Evolutionary conservation across 2,113 vertebrate species (phyloP).

Genomic region (Ciconia stormi): DNA sequence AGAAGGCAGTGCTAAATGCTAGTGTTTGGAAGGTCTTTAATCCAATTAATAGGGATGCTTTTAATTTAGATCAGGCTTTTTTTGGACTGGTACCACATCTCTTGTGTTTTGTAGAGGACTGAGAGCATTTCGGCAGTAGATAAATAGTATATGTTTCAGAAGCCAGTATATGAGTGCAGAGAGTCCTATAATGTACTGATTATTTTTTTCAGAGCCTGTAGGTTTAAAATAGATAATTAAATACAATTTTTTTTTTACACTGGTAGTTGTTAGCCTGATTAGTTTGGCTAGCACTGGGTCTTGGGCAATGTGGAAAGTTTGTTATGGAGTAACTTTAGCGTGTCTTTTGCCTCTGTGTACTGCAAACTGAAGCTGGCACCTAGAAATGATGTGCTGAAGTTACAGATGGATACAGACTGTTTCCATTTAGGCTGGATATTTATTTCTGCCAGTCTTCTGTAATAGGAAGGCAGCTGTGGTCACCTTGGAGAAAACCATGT

Average conservation of each 20-base stretch:
- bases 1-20: background rate
- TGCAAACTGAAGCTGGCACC: background rate
- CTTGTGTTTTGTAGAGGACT: background rate
- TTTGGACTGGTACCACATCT: background rate
- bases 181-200: background rate
- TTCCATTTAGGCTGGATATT: background rate
- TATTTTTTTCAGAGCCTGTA: background rate
- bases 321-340: background rate
- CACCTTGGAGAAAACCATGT: constrained; percentile 26
- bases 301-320: background rate
- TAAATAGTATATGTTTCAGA: background rate
- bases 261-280: background rate
- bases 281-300: background rate
- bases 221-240: background rate
- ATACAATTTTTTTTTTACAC: background rate
- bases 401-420: background rate
- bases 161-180: background rate
- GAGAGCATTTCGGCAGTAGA: background rate
- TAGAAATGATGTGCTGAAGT: background rate
- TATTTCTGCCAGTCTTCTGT: background rate
- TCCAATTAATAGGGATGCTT: constrained; percentile 6
- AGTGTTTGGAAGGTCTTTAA: background rate
- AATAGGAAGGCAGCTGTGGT: background rate
- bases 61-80: background rate
- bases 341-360: background rate